Base-by-base conservation (phyloP, 2,888 invertebrate species). In the Drosophila maculinotata region DNA sequence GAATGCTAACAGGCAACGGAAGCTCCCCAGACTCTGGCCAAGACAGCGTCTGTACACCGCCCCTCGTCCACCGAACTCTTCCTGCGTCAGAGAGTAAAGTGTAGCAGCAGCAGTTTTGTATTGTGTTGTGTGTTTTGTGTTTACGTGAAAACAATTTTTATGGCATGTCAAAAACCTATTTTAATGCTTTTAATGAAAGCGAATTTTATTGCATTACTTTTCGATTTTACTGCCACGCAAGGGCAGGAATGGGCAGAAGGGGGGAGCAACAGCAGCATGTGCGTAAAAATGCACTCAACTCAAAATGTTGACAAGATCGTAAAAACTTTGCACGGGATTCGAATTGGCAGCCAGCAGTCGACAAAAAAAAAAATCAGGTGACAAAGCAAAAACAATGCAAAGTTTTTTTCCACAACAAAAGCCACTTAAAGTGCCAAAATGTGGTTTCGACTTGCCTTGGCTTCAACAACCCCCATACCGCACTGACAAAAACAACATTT, bases 101-200 rank as follows among this genome's bases (percentile, higher is more conserved):
- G 79, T 60, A 36, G 49, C 48, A 42, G 51, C 85, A 78, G 85
- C 86, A 86, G 73, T 76, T 81, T 85, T 69, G 44, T 31, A 14
- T 25, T 52, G 6, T 35, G n/a, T 45, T 68, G 39, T 51, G 44
- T 69, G 62, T 65, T 60, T 64, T 74, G 74, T 65, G 85, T 76
- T 84, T 71, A 84, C 78, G 87, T 84, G 85, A 51, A 88, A 88
- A 84, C 76, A 83, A 83, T 88, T 85, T 88, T 88, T 88, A 88
- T 87, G 76, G 88, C 88, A 85, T 89, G 89, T 89, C 87, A 86
- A 88, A 82, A 88, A 79, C 78, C 73, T 72, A 86, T 89, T 90
- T 83, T 90, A 90, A 86, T 86, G 89, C 79, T 84, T 88, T 89
- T 89, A 80, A 88, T 85, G 90, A 89, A 86, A 83, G 87, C 86